Percentiles rank a stretch among this genome's conserved stretches.
phyloP scores from a whole-genome alignment of 2,797 vertebrate species.

The Lates japonicus region DNA sequence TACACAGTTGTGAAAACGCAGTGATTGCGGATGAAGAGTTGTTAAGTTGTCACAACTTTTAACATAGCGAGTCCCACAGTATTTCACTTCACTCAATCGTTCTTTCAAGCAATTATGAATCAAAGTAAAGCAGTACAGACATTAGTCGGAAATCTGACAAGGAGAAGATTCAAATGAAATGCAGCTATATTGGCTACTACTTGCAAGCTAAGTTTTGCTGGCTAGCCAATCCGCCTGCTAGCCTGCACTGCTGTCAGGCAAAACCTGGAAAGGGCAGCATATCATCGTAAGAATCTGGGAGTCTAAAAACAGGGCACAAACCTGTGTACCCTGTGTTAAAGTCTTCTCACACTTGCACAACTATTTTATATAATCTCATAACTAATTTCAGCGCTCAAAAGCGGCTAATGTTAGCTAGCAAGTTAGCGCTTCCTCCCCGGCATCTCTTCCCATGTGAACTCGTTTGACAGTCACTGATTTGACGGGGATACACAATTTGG shows the following conservation, averaged over 20 bases:
- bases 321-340: not conserved
- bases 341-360: not conserved
- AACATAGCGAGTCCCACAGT: not conserved
- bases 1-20: not conserved
- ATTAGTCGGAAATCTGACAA: not conserved
- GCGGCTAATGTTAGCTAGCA: slow-evolving; percentile 51
- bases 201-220: slow-evolving; percentile 50
- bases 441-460: slow-evolving; percentile 71
- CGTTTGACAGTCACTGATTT: slow-evolving; percentile 69
- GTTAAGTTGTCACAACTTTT: not conserved
- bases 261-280: not conserved
- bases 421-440: slow-evolving; percentile 71
- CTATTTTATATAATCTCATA: not conserved
- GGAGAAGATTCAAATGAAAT: not conserved
- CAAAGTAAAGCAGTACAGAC: not conserved
- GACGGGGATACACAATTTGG: slow-evolving; percentile 36
- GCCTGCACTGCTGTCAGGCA: slow-evolving; percentile 32
- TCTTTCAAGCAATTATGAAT: rapidly evolving
- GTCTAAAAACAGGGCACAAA: not conserved
- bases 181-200: slow-evolving; percentile 27
- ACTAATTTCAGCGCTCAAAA: not conserved
- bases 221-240: slow-evolving; percentile 48
- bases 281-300: too few relatives aligned
- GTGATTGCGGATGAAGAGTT: slow-evolving; percentile 17
- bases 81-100: not conserved